A percentile compares a stretch with the other conserved stretches of the same genome.
phyloP scores from a whole-genome alignment of 2,113 vertebrate species.

The Chlorodrepanis virens region DNA sequence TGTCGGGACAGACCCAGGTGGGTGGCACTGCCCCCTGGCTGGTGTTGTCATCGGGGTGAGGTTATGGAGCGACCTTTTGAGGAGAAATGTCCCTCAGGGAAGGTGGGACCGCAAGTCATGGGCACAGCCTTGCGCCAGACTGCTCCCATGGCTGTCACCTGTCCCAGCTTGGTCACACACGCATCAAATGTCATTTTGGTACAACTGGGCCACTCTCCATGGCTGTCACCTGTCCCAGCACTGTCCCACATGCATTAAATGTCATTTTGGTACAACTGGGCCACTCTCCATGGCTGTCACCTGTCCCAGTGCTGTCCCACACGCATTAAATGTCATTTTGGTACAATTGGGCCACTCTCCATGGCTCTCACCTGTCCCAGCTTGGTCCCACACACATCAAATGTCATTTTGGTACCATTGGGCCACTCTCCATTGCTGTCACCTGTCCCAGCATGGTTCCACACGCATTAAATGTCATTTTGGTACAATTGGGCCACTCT shows the following conservation, averaged over 20 bases:
- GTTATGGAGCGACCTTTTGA: fast-evolving
- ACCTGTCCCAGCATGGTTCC: fast-evolving
- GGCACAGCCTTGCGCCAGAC: fast-evolving
- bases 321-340: fast-evolving
- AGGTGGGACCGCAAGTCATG: fast-evolving
- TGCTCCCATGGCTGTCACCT: too few relatives aligned
- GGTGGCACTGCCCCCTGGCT: background rate
- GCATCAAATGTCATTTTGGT: too few relatives aligned
- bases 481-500: background rate
- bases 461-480: fast-evolving
- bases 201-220: fast-evolving
- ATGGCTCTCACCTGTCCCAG: background rate
- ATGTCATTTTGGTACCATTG: too few relatives aligned
- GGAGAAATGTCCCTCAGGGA: background rate
- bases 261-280: fast-evolving
- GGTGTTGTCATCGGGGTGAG: background rate
- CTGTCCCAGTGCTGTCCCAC: fast-evolving
- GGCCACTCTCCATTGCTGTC: fast-evolving
- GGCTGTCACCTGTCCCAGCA: background rate
- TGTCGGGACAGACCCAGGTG: background rate
- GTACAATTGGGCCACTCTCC: too few relatives aligned
- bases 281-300: background rate
- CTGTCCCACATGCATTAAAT: fast-evolving
- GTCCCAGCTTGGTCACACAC: too few relatives aligned
- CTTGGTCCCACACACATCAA: too few relatives aligned